A percentile compares a stretch with the other conserved stretches of the same genome.
Conservation (phyloP, 2,113 vertebrate genomes). For the Sclerurus mexicanus region DNA sequence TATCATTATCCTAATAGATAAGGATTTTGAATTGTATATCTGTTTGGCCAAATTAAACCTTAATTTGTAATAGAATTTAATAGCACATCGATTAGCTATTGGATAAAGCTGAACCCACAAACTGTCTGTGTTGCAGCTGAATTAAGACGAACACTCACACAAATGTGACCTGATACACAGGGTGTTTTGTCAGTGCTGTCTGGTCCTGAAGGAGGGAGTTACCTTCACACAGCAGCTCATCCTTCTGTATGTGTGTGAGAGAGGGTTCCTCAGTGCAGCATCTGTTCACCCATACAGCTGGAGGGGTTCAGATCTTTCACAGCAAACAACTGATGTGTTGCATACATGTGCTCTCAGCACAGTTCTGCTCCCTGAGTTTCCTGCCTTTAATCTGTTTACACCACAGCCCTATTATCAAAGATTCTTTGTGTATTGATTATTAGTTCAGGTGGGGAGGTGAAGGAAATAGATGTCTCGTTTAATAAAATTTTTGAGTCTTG, state of each 20-base stretch:
- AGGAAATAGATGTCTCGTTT: background rate
- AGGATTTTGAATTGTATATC: background rate
- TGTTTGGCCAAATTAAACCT: background rate
- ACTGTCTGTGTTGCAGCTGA: background rate
- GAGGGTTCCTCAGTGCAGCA: background rate
- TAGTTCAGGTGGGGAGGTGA: background rate
- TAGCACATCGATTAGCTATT: background rate
- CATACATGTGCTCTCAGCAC: background rate
- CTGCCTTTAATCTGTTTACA: background rate
- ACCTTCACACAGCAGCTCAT: background rate
- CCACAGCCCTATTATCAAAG: background rate
- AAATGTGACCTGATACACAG: background rate
- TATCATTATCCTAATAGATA: background rate
- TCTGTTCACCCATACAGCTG: background rate
- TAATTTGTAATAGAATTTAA: background rate
- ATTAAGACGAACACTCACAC: background rate
- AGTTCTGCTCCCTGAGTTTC: background rate
- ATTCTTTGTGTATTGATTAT: background rate
- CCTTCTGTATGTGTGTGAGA: background rate
- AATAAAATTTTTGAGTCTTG: background rate
- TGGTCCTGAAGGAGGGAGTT: background rate
- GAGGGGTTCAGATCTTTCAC: background rate
- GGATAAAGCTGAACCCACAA: background rate
- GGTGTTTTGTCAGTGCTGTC: background rate
- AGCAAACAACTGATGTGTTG: background rate